Percentiles rank a stretch among this genome's conserved stretches.
These are phyloP conservation scores for Palythoa caribaeorum DNA, from an alignment of 92 coral and sea anemone species.

Conservation along the genomic window DNA sequence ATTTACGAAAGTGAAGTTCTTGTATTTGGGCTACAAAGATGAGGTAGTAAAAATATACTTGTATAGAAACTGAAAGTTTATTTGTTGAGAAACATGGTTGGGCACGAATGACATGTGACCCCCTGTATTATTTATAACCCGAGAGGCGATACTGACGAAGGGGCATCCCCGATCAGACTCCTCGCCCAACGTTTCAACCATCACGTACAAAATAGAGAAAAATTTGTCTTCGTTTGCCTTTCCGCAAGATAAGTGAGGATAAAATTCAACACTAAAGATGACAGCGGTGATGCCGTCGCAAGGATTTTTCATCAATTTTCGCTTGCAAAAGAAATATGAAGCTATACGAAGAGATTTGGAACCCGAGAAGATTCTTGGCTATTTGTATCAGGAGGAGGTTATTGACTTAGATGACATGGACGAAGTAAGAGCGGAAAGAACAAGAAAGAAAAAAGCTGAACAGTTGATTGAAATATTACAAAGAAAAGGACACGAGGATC, in stretches of 20 bases:
- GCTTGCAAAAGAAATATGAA: conserved; percentile 65
- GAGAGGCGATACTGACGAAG: not conserved
- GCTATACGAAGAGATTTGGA: conserved; percentile 77
- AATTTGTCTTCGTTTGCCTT: not conserved
- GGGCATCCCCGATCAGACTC: not conserved
- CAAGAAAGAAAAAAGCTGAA: conserved; percentile 73
- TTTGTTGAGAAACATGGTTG: not conserved
- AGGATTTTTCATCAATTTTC: conserved; percentile 39
- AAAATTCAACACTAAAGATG: not conserved
- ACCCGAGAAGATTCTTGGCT: conserved; percentile 72
- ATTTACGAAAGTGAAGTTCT: no score
- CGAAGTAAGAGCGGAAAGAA: conserved; percentile 67
- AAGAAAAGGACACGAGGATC: conserved; percentile 14
- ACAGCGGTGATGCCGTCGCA: not conserved
- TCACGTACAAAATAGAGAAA: not conserved
- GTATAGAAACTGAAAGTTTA: no score
- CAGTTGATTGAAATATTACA: conserved; percentile 59
- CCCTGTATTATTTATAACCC: not conserved
- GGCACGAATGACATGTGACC: not conserved
- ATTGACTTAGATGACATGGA: conserved; percentile 87
- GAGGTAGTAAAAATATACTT: no score
- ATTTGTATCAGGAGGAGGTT: conserved; percentile 83
- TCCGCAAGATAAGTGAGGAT: not conserved
- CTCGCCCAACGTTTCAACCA: not conserved
- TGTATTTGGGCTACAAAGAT: no score